Conservation (phyloP, 2,888 invertebrate species). For the Morpho deidamia region DNA sequence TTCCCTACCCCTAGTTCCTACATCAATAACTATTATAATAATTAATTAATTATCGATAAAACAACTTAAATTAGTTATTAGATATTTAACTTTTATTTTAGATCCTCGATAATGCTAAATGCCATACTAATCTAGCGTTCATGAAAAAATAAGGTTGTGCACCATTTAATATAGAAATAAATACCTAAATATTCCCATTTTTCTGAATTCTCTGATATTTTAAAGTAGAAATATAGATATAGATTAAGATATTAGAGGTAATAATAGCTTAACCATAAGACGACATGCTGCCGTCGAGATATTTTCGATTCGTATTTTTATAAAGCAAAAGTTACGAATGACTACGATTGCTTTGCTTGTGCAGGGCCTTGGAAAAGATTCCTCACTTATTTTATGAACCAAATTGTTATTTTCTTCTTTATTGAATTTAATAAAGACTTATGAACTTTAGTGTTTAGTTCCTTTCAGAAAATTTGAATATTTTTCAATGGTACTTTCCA, state of each 20-base stretch:
- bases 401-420: slow-evolving; percentile 32
- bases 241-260: slow-evolving; percentile 66
- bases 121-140: slow-evolving; percentile 73
- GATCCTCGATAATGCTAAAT: slow-evolving; percentile 62
- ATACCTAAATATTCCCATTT: slow-evolving; percentile 73
- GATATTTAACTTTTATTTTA: slow-evolving; percentile 53
- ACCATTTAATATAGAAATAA: slow-evolving; percentile 73
- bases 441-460: slow-evolving; percentile 18
- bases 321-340: slow-evolving; percentile 76
- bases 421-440: slow-evolving; percentile 27
- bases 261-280: slow-evolving; percentile 72
- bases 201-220: slow-evolving; percentile 78
- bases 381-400: slow-evolving; percentile 29
- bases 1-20: slow-evolving; percentile 65
- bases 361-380: slow-evolving; percentile 63
- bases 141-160: slow-evolving; percentile 78
- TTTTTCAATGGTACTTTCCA: slow-evolving; percentile 12
- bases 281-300: slow-evolving; percentile 71
- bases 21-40: slow-evolving; percentile 45
- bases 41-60: slow-evolving; percentile 44
- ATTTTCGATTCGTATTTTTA: slow-evolving; percentile 79
- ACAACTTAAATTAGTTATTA: slow-evolving; percentile 52
- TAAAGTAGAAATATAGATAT: slow-evolving; percentile 68
- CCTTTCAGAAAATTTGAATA: slow-evolving; percentile 11
- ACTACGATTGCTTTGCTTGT: slow-evolving; percentile 72